Conservation (phyloP, 2,113 vertebrate genomes). For the Lycaon pictus region DNA sequence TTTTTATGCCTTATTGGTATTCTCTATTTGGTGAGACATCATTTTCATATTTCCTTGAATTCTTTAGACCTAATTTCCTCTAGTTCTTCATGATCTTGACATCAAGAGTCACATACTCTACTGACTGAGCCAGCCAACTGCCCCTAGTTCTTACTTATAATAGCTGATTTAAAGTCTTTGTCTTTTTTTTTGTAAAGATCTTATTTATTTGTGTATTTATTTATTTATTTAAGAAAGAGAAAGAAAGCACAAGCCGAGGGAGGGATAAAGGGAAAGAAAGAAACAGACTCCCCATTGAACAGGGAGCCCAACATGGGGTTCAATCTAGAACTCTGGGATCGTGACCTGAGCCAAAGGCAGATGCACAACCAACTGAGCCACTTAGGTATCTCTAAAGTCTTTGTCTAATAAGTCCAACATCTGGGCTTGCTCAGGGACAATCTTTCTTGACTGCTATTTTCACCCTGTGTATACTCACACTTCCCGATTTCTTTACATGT, state of each 20-base stretch:
- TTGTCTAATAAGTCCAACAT: neutral
- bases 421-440: neutral
- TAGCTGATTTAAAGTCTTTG: slow-evolving; percentile 27
- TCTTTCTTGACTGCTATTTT: neutral
- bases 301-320: no score
- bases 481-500: neutral
- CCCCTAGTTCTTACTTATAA: neutral
- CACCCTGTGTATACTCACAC: neutral
- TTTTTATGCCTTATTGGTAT: neutral
- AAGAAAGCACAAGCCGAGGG: no score
- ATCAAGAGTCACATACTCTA: neutral
- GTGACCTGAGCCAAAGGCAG: no score
- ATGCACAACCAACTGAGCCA: no score
- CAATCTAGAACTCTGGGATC: no score
- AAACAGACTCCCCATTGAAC: no score
- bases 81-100: neutral
- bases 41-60: slow-evolving; percentile 43
- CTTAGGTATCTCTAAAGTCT: neutral
- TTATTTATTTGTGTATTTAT: no score
- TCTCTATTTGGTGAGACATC: neutral
- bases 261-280: no score
- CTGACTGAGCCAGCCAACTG: neutral
- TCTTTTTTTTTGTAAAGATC: neutral
- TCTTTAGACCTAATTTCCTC: neutral
- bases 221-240: no score